These are phyloP conservation scores for Tangara arthus DNA, from an alignment of 2,797 vertebrate genomes.

Conservation along the genomic window DNA sequence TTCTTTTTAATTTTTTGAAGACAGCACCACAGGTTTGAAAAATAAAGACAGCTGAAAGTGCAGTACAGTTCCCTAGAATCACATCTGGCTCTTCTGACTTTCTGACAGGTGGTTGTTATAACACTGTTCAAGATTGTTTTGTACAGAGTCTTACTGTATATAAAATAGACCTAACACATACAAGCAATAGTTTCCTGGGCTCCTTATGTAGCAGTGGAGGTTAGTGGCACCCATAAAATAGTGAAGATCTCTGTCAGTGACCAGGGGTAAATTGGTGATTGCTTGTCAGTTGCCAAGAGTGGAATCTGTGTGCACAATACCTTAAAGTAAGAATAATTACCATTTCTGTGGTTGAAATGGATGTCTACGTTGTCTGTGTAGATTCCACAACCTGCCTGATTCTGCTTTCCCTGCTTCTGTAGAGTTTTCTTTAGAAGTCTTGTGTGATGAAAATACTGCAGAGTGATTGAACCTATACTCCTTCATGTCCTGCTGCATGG, in stretches of 20 bases:
- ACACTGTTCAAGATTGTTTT: not conserved
- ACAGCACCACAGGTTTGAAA: not conserved
- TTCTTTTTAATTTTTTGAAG: not conserved
- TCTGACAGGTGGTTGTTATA: not conserved
- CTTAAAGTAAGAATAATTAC: not conserved
- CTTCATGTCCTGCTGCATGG: not conserved
- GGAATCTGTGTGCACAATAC: not conserved
- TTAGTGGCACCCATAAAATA: not conserved
- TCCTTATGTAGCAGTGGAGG: not conserved
- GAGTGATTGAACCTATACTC: not conserved
- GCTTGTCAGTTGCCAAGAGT: not conserved
- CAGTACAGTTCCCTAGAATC: not conserved
- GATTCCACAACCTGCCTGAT: not conserved
- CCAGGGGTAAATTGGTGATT: not conserved
- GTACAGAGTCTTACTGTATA: not conserved
- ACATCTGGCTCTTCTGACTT: not conserved
- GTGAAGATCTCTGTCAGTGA: not conserved
- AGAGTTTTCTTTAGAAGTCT: not conserved
- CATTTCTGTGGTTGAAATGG: not conserved
- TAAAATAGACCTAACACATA: not conserved
- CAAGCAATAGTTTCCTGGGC: not conserved
- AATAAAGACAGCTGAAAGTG: not conserved
- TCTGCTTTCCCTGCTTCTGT: not conserved
- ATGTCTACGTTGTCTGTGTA: accelerated
- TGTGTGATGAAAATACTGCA: not conserved